These are phyloP conservation scores for Caenorhabditis imperialis DNA, from an alignment of 2,888 invertebrate species.

Conservation along the genomic window DNA sequence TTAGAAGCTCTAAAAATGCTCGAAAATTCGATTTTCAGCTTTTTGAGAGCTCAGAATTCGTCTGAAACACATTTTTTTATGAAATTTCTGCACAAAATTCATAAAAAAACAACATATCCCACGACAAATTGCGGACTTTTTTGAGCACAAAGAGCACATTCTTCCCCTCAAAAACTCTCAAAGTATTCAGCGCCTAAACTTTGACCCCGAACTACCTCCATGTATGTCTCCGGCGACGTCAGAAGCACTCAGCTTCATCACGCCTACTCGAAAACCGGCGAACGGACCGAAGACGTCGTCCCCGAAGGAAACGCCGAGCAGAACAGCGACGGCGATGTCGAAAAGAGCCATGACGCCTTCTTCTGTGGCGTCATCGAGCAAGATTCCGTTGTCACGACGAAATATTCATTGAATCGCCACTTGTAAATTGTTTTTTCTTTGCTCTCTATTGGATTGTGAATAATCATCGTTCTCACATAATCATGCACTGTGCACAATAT, in stretches of 20 bases:
- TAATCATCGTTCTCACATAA: neutral
- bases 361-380: constrained; percentile 18
- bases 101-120: too few species aligned
- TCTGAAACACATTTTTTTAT: too few species aligned
- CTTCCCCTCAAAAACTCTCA: too few species aligned
- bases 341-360: constrained; percentile 41
- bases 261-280: constrained; percentile 25
- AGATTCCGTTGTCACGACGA: constrained; percentile 19
- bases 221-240: constrained; percentile 42
- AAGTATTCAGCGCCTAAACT: constrained; percentile 38
- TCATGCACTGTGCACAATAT: constrained; percentile 13
- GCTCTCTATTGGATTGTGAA: neutral
- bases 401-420: neutral
- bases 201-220: constrained; percentile 29
- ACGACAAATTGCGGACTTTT: too few species aligned
- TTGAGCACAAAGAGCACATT: too few species aligned
- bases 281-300: constrained; percentile 48
- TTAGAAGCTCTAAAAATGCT: too few species aligned
- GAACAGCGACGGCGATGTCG: constrained; percentile 28
- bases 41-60: too few species aligned
- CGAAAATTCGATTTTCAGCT: too few species aligned
- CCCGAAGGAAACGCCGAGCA: constrained; percentile 11
- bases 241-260: constrained; percentile 48
- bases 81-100: too few species aligned
- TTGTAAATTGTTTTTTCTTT: neutral